Conservation (phyloP, 2,113 vertebrate genomes). For the Pomatostomus ruficeps region DNA sequence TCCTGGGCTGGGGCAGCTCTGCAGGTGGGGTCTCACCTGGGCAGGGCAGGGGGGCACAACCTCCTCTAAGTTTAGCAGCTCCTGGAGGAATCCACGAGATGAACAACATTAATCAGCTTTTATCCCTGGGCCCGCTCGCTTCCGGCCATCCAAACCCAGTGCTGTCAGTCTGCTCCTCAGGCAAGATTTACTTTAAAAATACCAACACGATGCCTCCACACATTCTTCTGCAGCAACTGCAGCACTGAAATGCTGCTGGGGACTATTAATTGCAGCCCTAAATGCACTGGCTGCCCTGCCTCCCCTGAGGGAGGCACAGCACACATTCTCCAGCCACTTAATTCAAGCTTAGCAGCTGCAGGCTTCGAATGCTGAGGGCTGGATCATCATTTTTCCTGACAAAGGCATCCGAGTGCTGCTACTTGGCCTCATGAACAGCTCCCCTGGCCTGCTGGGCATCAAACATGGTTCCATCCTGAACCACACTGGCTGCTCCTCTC, state of each 20-base stretch:
- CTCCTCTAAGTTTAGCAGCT: not conserved
- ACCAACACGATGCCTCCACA: slow-evolving; percentile 47
- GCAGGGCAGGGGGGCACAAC: not conserved
- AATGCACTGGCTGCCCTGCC: not conserved
- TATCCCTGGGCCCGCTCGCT: not conserved
- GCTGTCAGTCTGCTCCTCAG: not conserved
- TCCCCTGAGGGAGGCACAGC: not conserved
- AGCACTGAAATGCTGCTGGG: not conserved
- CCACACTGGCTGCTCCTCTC: not conserved
- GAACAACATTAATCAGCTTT: not conserved
- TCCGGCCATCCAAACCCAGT: not conserved
- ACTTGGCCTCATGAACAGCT: not conserved
- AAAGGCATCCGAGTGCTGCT: not conserved
- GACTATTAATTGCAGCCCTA: not conserved
- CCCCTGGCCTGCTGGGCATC: not conserved
- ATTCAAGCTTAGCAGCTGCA: slow-evolving; percentile 56
- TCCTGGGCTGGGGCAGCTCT: not conserved
- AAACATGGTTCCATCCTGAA: not conserved
- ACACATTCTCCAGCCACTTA: slow-evolving; percentile 39
- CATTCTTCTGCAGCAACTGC: slow-evolving; percentile 48
- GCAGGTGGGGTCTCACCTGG: not conserved
- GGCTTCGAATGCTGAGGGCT: not conserved
- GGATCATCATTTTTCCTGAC: not conserved
- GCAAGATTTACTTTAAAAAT: slow-evolving; percentile 65
- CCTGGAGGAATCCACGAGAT: not conserved